These are phyloP conservation scores for Tragulus kanchil DNA, from an alignment of 2,113 vertebrate genomes.

Conservation along the genomic window DNA sequence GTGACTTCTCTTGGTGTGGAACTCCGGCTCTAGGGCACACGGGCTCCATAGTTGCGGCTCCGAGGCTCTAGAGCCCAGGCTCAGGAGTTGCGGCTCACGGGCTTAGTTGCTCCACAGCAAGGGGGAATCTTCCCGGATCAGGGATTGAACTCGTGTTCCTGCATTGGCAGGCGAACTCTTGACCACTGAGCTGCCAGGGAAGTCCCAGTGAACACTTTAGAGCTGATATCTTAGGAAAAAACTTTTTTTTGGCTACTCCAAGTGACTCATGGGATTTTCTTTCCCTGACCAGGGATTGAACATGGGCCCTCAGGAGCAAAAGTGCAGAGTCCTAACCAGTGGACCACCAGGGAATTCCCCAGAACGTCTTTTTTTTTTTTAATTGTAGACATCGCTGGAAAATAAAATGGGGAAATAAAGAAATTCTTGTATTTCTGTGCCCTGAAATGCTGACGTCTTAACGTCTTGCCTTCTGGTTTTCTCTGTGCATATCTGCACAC, in stretches of 20 bases:
- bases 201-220: not conserved
- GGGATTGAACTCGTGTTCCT: no score
- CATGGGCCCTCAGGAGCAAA: not conserved
- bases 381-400: not conserved
- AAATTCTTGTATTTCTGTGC: not conserved
- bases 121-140: no score
- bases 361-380: not conserved
- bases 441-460: not conserved
- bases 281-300: not conserved
- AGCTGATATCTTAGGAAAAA: not conserved
- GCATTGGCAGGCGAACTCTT: no score
- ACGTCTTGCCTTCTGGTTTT: not conserved
- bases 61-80: no score
- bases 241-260: not conserved
- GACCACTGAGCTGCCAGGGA: no score
- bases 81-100: no score
- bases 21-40: no score
- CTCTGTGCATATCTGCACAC: not conserved
- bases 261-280: not conserved
- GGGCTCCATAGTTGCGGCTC: no score
- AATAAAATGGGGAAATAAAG: not conserved
- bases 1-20: no score
- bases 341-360: not conserved
- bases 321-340: not conserved
- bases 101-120: no score